Evolutionary conservation across 1,140 invertebrate species (phyloP).

Genomic region (Orussus abietinus): DNA sequence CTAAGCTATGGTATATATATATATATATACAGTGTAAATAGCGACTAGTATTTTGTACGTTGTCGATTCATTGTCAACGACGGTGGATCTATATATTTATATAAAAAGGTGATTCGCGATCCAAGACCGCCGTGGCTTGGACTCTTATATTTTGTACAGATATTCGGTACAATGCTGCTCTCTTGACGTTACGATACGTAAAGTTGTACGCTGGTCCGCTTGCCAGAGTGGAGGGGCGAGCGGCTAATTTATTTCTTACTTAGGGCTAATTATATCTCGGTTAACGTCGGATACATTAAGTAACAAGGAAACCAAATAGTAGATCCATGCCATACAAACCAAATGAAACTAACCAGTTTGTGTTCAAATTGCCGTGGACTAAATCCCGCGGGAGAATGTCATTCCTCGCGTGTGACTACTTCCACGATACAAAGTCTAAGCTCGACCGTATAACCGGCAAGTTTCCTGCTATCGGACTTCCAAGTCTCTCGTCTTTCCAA

Average conservation of each 20-base stretch:
- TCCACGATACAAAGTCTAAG: too few relatives aligned
- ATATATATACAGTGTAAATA: slow-evolving; percentile 42
- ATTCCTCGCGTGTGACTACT: too few relatives aligned
- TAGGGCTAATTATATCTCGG: slow-evolving; percentile 28
- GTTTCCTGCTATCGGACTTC: too few relatives aligned
- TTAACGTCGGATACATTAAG: slow-evolving; percentile 28
- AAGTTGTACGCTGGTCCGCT: slow-evolving; percentile 21
- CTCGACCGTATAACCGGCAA: too few relatives aligned
- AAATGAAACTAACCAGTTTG: slow-evolving; percentile 47
- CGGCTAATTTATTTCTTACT: slow-evolving; percentile 35
- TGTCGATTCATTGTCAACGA: slow-evolving; percentile 40
- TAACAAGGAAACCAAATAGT: slow-evolving; percentile 46
- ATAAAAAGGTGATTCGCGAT: slow-evolving; percentile 29
- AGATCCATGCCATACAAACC: slow-evolving; percentile 51
- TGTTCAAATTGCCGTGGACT: slow-evolving; percentile 39
- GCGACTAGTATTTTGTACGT: slow-evolving; percentile 39
- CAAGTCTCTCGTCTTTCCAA: too few relatives aligned
- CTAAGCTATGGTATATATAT: slow-evolving; percentile 27
- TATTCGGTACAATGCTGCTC: slow-evolving; percentile 22
- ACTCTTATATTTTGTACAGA: slow-evolving; percentile 32
- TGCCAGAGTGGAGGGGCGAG: slow-evolving; percentile 17
- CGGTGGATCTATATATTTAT: slow-evolving; percentile 43
- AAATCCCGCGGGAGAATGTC: too few relatives aligned
- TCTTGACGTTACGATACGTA: slow-evolving; percentile 22
- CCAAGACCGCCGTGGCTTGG: slow-evolving; percentile 23